Conservation (phyloP, 2,888 invertebrate species). For the Cheilosia vulpina region DNA sequence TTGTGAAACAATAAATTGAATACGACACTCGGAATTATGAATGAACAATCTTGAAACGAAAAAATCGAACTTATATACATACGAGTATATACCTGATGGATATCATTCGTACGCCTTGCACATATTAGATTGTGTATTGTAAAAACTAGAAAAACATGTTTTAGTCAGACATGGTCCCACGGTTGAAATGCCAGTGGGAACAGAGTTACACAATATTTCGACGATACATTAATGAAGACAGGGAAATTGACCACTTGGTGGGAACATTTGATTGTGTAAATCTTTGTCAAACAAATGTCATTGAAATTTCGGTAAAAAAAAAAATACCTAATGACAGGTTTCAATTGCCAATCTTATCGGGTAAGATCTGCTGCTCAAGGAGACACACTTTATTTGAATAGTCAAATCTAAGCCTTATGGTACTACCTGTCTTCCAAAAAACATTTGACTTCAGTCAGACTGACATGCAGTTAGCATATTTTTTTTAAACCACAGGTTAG, state of each 20-base stretch:
- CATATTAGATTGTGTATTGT: slow-evolving; percentile 44
- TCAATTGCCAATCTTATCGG: background rate
- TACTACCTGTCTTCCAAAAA: too few species aligned
- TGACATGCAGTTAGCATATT: too few species aligned
- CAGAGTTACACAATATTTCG: slow-evolving; percentile 56
- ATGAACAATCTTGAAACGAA: slow-evolving; percentile 51
- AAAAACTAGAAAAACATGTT: slow-evolving; percentile 70
- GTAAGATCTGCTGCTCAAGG: too few species aligned
- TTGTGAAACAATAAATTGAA: slow-evolving; percentile 39
- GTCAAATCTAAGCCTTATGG: too few species aligned
- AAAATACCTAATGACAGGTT: slow-evolving; percentile 19
- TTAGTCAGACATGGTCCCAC: slow-evolving; percentile 55
- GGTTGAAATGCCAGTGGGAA: slow-evolving; percentile 70
- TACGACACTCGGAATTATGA: slow-evolving; percentile 62
- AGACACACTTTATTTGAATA: too few species aligned
- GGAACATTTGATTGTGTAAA: slow-evolving; percentile 43
- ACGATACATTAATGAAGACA: slow-evolving; percentile 42
- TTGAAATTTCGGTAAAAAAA: slow-evolving; percentile 38
- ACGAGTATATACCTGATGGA: slow-evolving; percentile 9
- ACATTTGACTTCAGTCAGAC: too few species aligned
- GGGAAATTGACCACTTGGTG: slow-evolving; percentile 39
- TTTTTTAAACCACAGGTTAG: background rate
- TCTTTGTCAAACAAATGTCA: slow-evolving; percentile 47
- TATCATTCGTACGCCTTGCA: slow-evolving; percentile 52
- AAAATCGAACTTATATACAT: slow-evolving; percentile 36